These are phyloP conservation scores for Macquaria australasica DNA, from an alignment of 2,113 vertebrate genomes.

Conservation along the genomic window DNA sequence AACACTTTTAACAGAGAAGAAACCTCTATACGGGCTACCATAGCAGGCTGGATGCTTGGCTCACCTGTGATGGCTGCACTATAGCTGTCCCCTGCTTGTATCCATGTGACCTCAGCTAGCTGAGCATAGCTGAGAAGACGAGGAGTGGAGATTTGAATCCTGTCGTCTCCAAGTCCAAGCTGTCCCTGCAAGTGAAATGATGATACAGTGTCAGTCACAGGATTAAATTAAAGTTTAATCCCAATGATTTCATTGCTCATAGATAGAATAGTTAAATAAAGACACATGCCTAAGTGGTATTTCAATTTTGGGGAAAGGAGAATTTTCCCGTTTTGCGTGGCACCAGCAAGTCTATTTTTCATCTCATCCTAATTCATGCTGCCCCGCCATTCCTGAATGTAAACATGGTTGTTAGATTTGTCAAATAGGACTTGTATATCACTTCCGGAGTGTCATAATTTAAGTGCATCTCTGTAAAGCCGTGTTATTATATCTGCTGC, in stretches of 20 bases:
- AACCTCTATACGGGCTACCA: neutral
- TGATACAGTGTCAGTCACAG: conserved; percentile 36
- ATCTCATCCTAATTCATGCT: conserved; percentile 32
- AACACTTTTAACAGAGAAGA: conserved; percentile 5
- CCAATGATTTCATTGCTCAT: conserved; percentile 28
- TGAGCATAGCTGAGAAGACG: conserved; percentile 51
- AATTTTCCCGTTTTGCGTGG: conserved; percentile 30
- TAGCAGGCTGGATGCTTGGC: conserved; percentile 10
- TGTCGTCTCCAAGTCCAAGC: conserved; percentile 67
- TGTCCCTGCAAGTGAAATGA: conserved; percentile 68
- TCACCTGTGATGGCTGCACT: conserved; percentile 69
- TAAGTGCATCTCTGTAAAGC: conserved; percentile 53
- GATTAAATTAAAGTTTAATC: conserved; percentile 61
- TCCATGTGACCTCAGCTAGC: conserved; percentile 39
- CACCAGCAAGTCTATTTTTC: conserved; percentile 25
- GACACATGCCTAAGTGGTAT: conserved; percentile 37
- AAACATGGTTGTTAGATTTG: conserved; percentile 70
- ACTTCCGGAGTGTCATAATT: conserved; percentile 67
- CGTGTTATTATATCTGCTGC: conserved; percentile 50
- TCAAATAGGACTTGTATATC: conserved; percentile 72
- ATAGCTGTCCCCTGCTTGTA: conserved; percentile 66
- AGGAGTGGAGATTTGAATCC: conserved; percentile 43
- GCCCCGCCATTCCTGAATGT: conserved; percentile 36
- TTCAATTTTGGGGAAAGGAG: conserved; percentile 47
- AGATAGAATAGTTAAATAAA: conserved; percentile 40